A percentile compares a stretch with the other conserved stretches of the same genome.
Conservation (phyloP, 2,797 vertebrate species). For the Peromyscus attwateri region DNA sequence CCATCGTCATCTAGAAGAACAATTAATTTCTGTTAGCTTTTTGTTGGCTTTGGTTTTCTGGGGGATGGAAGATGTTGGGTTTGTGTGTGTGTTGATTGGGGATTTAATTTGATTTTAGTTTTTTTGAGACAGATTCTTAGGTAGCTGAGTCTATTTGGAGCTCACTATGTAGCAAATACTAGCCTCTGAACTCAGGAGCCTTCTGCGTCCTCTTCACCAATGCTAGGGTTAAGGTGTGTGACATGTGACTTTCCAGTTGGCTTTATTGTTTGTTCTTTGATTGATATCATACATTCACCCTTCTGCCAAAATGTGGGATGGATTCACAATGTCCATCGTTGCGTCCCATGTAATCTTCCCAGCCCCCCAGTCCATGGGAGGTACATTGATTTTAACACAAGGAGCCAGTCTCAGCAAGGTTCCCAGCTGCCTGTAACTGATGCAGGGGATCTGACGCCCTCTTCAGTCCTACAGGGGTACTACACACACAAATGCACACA, state of each 20-base stretch:
- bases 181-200: not conserved
- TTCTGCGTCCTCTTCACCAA: not conserved
- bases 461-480: not conserved
- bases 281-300: not conserved
- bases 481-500: not conserved
- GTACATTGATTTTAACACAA: not conserved
- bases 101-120: not conserved
- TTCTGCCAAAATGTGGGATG: not conserved
- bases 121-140: not conserved
- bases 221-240: not conserved
- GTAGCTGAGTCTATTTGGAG: not conserved
- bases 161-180: not conserved
- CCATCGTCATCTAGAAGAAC: not conserved
- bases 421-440: not conserved
- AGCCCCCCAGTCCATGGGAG: not conserved
- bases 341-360: not conserved
- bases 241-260: not conserved
- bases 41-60: not conserved
- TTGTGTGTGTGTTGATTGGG: not conserved
- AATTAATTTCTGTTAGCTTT: constrained; percentile 10
- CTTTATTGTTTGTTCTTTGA: constrained; percentile 4
- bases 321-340: not conserved
- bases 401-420: not conserved
- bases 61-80: too few relatives aligned
- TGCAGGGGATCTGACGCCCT: not conserved